Percentiles rank a stretch among this genome's conserved stretches.
Conservation (phyloP, 2,888 invertebrate genomes). For the Andrena praecox region DNA sequence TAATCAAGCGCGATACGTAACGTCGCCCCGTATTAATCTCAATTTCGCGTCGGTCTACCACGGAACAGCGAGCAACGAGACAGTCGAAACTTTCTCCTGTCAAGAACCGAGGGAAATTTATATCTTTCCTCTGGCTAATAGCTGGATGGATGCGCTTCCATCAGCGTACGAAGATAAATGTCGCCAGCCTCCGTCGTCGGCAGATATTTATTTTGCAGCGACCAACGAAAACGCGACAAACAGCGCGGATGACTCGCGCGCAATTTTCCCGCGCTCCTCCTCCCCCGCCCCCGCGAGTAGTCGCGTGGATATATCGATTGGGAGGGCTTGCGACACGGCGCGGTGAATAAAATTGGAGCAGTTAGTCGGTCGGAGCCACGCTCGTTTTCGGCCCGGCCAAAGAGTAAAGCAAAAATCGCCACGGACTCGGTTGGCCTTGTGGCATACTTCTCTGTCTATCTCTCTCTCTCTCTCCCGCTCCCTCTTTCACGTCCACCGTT, state of each 20-base stretch:
- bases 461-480: constrained; percentile 46
- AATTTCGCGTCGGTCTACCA: constrained; percentile 1
- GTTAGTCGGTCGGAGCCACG: constrained; percentile 70
- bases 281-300: background rate
- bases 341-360: constrained; percentile 74
- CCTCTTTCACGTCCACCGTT: constrained; percentile 43
- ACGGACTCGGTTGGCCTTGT: constrained; percentile 79
- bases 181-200: background rate
- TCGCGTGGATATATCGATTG: constrained; percentile 33
- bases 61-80: background rate
- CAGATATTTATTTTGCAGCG: background rate
- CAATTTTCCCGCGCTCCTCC: background rate
- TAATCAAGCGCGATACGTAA: constrained; percentile 30
- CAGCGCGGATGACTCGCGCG: background rate
- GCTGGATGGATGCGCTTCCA: constrained; percentile 10
- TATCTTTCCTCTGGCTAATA: constrained; percentile 13
- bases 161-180: constrained; percentile 14
- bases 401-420: constrained; percentile 76
- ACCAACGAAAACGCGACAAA: background rate
- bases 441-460: constrained; percentile 74
- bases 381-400: constrained; percentile 64
- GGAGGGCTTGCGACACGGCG: constrained; percentile 23
- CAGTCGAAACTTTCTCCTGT: background rate
- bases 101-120: constrained; percentile 7
- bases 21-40: constrained; percentile 22